A percentile compares a stretch with the other conserved stretches of the same genome.
Evolutionary conservation across 2,888 invertebrate species (phyloP).

Genomic region (Drosophila pegasa): DNA sequence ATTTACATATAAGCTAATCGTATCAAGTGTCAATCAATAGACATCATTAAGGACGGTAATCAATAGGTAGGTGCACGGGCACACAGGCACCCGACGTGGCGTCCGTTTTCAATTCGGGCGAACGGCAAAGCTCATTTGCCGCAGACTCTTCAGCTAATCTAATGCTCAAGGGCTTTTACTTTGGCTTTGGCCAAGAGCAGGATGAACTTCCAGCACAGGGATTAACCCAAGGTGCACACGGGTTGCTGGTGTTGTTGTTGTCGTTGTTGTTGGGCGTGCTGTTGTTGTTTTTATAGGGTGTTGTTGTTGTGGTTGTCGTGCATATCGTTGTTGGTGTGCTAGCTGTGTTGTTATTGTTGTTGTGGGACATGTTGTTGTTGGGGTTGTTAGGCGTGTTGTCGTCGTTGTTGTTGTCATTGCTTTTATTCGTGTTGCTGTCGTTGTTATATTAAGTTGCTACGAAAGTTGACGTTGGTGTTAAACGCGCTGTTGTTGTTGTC

Average conservation of each 20-base stretch:
- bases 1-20: background rate
- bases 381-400: background rate
- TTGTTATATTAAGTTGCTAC: no score
- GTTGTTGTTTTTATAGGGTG: background rate
- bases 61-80: background rate
- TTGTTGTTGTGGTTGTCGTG: background rate
- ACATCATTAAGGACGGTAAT: background rate
- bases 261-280: background rate
- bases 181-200: background rate
- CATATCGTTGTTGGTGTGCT: no score
- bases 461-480: no score
- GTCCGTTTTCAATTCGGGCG: background rate
- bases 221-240: slow-evolving; percentile 28
- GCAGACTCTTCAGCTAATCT: slow-evolving; percentile 33
- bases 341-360: background rate
- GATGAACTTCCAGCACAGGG: slow-evolving; percentile 1
- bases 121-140: background rate
- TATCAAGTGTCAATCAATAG: background rate
- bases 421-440: no score
- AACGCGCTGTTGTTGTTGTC: no score
- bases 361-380: background rate
- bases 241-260: background rate
- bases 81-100: background rate
- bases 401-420: no score
- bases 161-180: background rate